These are phyloP conservation scores for Myotis vivesi DNA, from an alignment of 2,797 vertebrate species.

Conservation along the genomic window DNA sequence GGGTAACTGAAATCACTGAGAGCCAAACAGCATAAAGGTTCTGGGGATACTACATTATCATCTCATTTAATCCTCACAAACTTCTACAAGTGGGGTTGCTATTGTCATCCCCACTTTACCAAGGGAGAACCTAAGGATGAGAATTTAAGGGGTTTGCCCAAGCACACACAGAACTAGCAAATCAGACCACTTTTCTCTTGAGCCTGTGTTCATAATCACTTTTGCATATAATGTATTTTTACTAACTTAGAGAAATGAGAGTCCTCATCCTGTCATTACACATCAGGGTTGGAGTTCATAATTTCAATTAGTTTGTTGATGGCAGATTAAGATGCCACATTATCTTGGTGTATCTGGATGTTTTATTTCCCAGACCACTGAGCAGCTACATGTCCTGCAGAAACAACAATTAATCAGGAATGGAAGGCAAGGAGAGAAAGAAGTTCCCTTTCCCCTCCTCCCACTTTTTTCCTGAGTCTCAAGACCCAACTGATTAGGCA, in stretches of 20 bases:
- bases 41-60: background rate
- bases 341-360: background rate
- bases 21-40: background rate
- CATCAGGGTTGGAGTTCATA: background rate
- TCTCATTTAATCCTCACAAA: background rate
- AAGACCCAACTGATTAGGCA: background rate
- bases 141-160: background rate
- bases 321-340: background rate
- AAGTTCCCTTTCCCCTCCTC: background rate
- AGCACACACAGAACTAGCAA: background rate
- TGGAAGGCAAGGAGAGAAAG: background rate
- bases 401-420: background rate
- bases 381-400: background rate
- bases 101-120: background rate
- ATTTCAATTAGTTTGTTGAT: background rate
- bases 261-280: background rate
- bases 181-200: background rate
- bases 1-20: background rate
- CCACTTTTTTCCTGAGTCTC: background rate
- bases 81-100: background rate
- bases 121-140: background rate
- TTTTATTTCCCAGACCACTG: background rate
- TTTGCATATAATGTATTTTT: background rate
- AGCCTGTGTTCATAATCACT: background rate
- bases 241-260: conserved; percentile 2